These are phyloP conservation scores for Corythaeola cristata DNA, from an alignment of 2,113 vertebrate species.

Conservation along the genomic window DNA sequence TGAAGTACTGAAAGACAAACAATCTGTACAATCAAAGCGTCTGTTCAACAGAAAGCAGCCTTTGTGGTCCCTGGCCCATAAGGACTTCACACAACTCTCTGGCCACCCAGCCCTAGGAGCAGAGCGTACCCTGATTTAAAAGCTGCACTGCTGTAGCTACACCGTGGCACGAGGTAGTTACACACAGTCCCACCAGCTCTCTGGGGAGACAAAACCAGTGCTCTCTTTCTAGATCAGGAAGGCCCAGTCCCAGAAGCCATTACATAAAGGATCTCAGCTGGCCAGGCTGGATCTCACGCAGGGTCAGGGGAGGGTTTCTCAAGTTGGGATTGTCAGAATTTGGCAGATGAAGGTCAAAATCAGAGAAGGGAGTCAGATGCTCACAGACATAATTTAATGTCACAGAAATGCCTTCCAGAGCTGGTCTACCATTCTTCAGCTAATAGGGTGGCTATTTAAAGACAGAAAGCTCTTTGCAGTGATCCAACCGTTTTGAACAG, in stretches of 20 bases:
- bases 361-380: background rate
- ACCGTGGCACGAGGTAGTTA: fast-evolving
- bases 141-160: background rate
- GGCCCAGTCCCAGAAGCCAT: background rate
- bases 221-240: background rate
- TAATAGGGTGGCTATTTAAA: slow-evolving; percentile 59
- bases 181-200: fast-evolving
- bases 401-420: slow-evolving; percentile 38
- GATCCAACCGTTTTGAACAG: background rate
- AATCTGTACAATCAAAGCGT: background rate
- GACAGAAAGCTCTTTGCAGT: background rate
- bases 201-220: background rate
- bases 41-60: background rate
- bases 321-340: background rate
- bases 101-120: fast-evolving
- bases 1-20: background rate
- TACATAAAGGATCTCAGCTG: background rate
- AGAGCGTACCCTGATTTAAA: fast-evolving
- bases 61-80: background rate
- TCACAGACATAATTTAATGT: slow-evolving; percentile 12
- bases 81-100: background rate
- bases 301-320: background rate
- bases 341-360: background rate
- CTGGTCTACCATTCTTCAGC: background rate
- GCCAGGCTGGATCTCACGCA: background rate